Evolutionary conservation across 2,797 vertebrate genomes (phyloP).

Genomic region (Halcyon badia): DNA sequence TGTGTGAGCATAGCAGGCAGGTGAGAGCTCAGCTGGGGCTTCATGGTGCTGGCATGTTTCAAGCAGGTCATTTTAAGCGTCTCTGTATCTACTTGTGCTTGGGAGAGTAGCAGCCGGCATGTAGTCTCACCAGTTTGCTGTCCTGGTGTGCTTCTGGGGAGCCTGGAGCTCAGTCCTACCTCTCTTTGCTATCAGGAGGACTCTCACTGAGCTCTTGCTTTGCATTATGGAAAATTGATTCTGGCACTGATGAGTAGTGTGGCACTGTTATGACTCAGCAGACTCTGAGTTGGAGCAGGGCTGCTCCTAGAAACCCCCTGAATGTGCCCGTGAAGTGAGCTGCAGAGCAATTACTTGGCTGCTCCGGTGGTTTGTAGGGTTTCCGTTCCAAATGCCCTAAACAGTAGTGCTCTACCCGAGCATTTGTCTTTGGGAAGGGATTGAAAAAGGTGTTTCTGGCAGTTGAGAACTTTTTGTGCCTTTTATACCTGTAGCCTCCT

Average conservation of each 20-base stretch:
- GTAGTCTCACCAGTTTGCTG: neutral
- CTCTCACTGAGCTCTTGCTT: constrained; percentile 12
- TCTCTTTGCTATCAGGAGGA: neutral
- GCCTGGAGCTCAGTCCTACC: neutral
- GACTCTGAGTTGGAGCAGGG: constrained; percentile 4
- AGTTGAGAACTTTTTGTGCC: neutral
- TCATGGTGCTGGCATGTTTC: neutral
- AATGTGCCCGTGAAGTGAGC: neutral
- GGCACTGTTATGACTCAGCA: constrained; percentile 59
- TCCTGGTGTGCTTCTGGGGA: neutral
- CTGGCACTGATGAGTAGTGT: neutral
- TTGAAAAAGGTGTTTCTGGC: neutral
- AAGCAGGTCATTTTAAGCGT: neutral
- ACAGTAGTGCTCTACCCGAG: neutral
- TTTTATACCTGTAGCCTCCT: neutral
- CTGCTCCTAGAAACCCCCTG: constrained; percentile 47
- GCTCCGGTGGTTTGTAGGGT: neutral
- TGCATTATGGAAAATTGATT: constrained; percentile 51
- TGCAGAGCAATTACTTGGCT: constrained; percentile 30
- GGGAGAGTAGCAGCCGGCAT: neutral
- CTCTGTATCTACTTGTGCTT: neutral
- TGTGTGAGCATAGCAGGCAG: neutral
- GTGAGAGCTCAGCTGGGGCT: neutral
- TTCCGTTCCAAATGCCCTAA: neutral
- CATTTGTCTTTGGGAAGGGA: neutral